Evolutionary conservation across 2,888 invertebrate genomes (phyloP), one percentile per base, ranked within the genome.

Genomic region (Deroplatys truncata): DNA sequence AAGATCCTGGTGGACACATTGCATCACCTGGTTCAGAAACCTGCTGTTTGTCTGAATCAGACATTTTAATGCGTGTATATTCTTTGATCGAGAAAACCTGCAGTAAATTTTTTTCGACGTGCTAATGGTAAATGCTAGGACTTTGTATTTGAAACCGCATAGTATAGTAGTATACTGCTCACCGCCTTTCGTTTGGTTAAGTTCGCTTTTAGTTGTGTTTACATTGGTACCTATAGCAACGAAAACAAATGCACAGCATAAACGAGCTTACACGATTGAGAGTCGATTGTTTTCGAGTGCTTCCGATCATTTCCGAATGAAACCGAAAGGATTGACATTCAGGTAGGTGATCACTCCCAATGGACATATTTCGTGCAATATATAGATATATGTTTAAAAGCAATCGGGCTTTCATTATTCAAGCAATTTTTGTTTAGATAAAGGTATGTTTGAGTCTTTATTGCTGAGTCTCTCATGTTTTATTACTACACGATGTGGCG

Each of bases 291-390:
- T 29, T 8, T 29, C 87, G 87, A 87, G n/a, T 0, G 3, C 20
- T 25, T 31, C n/a, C 87, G 87, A 31, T 28, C 13, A 82, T 15
- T 29, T 25, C 10, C 87, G 82, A 87, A 83, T 35, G 29, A 82
- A 28, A 29, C 35, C 83, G 87, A 87, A 31, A 83, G 82, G 83
- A 87, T 83, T 87, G 87, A 87, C 87, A 87, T 87, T 87, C 87
- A 87, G 87, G 83, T 87, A 87, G 87, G 87, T 87, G 87, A 87
- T 87, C 83, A 87, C 87, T 87, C 83, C 87, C 83, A 87, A 35
- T 82, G 83, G n/a, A 82, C 28, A 83, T 43, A 35, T 83, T 87
- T 87, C 28, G n/a, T 35, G n/a, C 25, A 72, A 72, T 72, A 72
- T 72, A 25, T 72, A 72, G 56, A 16, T 56, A 20, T 3, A 25